A percentile compares a stretch with the other conserved stretches of the same genome.
Evolutionary conservation across 2,113 vertebrate genomes (phyloP).

Genomic region (Sprattus sprattus): DNA sequence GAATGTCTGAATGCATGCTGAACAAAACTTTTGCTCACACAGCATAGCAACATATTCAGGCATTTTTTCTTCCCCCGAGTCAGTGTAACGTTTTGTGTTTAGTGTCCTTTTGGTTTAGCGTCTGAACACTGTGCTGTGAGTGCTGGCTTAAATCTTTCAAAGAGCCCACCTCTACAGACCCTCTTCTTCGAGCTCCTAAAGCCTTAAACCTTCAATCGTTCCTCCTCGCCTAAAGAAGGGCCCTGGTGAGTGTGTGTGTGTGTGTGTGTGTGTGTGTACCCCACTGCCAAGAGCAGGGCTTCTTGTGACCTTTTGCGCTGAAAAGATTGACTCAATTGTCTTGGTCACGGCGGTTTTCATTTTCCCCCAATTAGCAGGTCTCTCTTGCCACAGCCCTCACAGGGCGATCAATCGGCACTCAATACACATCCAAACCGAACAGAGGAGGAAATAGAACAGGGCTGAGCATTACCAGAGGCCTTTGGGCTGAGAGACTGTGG

Average conservation of each 20-base stretch:
- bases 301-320: slow-evolving; percentile 25
- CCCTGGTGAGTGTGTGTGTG: not conserved
- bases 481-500: not conserved
- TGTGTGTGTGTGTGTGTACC: not conserved
- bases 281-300: not conserved
- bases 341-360: slow-evolving; percentile 11
- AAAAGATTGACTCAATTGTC: slow-evolving; percentile 19
- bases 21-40: not conserved
- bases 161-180: not conserved
- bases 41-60: not conserved
- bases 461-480: not conserved
- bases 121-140: not conserved
- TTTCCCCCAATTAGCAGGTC: slow-evolving; percentile 40
- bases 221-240: not conserved
- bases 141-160: not conserved
- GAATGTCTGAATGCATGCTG: not conserved
- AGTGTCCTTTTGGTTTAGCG: not conserved
- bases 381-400: slow-evolving; percentile 54
- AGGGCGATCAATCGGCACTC: slow-evolving; percentile 42
- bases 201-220: slow-evolving; percentile 13
- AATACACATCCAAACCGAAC: not conserved
- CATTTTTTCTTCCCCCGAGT: not conserved
- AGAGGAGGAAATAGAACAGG: not conserved
- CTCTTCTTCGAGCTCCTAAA: not conserved
- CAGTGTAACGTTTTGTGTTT: not conserved